A percentile compares a stretch with the other conserved stretches of the same genome.
phyloP scores from a whole-genome alignment of 2,113 vertebrate species.

The Asarcornis scutulata region DNA sequence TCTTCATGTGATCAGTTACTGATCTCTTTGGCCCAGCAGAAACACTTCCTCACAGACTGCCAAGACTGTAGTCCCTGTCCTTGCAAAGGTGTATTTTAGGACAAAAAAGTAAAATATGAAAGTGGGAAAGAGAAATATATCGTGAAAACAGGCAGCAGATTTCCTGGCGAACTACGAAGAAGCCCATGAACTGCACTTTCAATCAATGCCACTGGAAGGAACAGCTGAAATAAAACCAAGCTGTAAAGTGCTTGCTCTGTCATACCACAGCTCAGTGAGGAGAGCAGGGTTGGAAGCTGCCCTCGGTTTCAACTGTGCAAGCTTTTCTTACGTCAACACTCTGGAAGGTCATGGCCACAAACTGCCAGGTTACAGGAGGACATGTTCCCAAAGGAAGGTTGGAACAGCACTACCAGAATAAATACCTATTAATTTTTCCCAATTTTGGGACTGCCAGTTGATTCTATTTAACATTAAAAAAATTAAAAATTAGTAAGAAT shows the following conservation, averaged over 20 bases:
- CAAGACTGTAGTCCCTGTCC: background rate
- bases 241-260: background rate
- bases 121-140: background rate
- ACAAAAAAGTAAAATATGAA: background rate
- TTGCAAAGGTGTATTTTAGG: background rate
- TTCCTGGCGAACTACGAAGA: background rate
- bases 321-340: background rate
- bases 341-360: background rate
- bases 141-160: background rate
- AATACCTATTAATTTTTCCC: background rate
- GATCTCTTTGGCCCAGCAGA: background rate
- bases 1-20: accelerated
- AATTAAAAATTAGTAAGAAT: background rate
- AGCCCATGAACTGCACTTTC: background rate
- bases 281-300: background rate
- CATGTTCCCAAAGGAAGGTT: background rate
- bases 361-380: background rate
- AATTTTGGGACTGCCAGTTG: background rate
- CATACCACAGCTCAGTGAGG: background rate
- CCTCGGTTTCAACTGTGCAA: background rate
- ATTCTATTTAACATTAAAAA: background rate
- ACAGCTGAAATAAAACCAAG: background rate
- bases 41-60: accelerated
- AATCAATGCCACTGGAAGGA: background rate
- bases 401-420: background rate